Evolutionary conservation across 2,888 invertebrate genomes (phyloP).

Genomic region (Drosophila emarginata): DNA sequence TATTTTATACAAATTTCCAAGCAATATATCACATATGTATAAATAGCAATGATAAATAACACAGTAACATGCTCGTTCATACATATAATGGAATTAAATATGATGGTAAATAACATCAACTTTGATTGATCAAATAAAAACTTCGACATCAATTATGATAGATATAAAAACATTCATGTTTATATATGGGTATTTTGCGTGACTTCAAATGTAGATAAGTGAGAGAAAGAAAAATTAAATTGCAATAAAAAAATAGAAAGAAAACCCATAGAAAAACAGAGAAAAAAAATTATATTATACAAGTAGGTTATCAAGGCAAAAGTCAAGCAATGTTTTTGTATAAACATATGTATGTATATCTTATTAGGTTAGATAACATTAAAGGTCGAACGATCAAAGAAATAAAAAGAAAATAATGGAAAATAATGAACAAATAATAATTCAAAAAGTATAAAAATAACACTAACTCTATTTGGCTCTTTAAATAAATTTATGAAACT

Average conservation of each 20-base stretch:
- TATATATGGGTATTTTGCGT: conserved; percentile 42
- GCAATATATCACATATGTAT: conserved; percentile 34
- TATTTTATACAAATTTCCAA: conserved; percentile 32
- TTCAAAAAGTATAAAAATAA: too few relatives aligned
- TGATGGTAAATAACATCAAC: conserved; percentile 43
- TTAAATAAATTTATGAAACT: too few relatives aligned
- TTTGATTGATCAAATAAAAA: conserved; percentile 61
- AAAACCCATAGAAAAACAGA: not conserved
- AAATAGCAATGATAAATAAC: conserved; percentile 25
- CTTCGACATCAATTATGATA: conserved; percentile 31
- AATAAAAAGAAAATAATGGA: too few relatives aligned
- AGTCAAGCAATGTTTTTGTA: too few relatives aligned
- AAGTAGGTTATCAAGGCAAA: too few relatives aligned
- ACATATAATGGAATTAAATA: conserved; percentile 49
- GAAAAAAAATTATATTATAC: too few relatives aligned
- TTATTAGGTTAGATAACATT: too few relatives aligned
- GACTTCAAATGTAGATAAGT: conserved; percentile 12
- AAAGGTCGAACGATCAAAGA: too few relatives aligned
- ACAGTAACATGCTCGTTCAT: conserved; percentile 18
- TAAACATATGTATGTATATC: too few relatives aligned
- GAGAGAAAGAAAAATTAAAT: not conserved
- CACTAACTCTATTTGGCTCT: too few relatives aligned
- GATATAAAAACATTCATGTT: conserved; percentile 23
- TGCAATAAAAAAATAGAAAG: not conserved
- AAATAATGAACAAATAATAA: too few relatives aligned